Conservation (phyloP, 2,797 vertebrate species). For the Catharus ustulatus region DNA sequence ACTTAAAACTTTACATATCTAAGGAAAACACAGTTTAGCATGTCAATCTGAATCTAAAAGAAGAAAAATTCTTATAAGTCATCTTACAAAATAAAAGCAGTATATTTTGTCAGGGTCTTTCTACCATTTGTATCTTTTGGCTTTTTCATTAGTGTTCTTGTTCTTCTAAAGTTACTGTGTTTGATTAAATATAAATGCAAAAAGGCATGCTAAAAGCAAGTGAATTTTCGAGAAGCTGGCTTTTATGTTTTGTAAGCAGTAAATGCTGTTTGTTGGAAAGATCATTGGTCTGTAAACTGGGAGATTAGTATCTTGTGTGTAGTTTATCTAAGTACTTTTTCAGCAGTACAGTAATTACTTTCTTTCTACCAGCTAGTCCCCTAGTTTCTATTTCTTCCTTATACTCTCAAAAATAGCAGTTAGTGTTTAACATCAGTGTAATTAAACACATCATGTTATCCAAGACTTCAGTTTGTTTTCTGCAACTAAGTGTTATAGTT, state of each 20-base stretch:
- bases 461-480: neutral
- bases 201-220: neutral
- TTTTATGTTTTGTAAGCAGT: neutral
- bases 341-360: neutral
- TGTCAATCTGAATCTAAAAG: conserved; percentile 34
- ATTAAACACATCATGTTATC: neutral
- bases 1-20: conserved; percentile 12
- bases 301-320: neutral
- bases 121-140: neutral
- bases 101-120: neutral
- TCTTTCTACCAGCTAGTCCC: neutral
- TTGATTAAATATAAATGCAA: neutral
- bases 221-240: neutral
- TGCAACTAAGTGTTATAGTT: neutral
- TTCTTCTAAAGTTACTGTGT: neutral
- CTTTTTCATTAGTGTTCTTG: neutral
- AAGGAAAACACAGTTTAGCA: conserved; percentile 18
- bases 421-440: neutral
- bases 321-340: conserved; percentile 29
- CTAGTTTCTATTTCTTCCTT: neutral
- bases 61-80: conserved; percentile 6
- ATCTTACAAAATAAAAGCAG: neutral
- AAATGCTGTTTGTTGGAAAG: neutral
- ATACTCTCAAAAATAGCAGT: neutral
- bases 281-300: neutral